Evolutionary conservation across 2,888 invertebrate genomes (phyloP), one percentile per base, ranked within the genome.

Genomic region (Conus canariensis): DNA sequence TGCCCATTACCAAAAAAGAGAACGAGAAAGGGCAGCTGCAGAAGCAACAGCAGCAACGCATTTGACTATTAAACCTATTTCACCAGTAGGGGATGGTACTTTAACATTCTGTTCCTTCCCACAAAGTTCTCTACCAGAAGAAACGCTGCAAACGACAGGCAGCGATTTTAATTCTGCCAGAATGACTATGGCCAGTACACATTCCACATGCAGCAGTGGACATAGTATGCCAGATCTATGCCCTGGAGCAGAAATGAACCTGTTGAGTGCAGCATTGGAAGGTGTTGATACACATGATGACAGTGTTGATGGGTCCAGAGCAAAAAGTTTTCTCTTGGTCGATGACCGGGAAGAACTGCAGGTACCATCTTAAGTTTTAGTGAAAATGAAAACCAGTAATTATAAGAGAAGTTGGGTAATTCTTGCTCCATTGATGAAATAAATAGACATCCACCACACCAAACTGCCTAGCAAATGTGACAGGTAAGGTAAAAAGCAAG

Each of bases 271-370:
- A 60, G 92, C 92, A 56, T 90, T 94, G 56, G 93, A 92, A 88
- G 93, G 93, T 19, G 92, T 93, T 30, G 92, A 92, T 82, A 90
- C 93, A 77, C 93, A 93, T 59, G 93, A 93, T 67, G 92, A 93
- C 59, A 88, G 92, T 59, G 93, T 89, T 25, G 70, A 85, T 85
- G 60, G 83, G 7, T 59, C 85, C 8, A 12, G 30, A 16, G 58
- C 60, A 5, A 80, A 87, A n/a, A 96, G 96, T 91, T 96, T 96
- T 92, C 91, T 95, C 8, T 92, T 96, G 30, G 94, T 95, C 60
- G 95, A 96, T 94, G 96, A 96, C 45, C 94, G 94, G 87, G 96
- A 96, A 93, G 90, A 91, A 12, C 90, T 96, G 58, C 94, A 95
- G 95, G 96, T 96, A 92, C 59, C 86, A 45, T 45, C 45, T 45